Evolutionary conservation across 2,113 vertebrate genomes (phyloP).

Genomic region (Phainopepla nitens): DNA sequence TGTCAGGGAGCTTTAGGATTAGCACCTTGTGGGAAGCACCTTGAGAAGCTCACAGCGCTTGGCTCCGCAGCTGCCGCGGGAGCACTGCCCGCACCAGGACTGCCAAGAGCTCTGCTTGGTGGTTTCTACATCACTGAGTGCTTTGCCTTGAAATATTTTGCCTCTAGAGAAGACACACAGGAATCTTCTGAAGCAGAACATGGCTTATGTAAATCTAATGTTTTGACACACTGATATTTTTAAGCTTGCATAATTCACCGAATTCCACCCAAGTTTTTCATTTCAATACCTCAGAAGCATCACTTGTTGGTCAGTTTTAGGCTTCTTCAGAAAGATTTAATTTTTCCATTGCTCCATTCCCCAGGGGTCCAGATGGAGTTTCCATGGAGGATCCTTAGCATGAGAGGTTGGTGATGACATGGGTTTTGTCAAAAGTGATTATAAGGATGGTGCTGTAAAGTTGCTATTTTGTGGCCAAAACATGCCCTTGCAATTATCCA

Average conservation of each 20-base stretch:
- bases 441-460: not conserved
- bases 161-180: not conserved
- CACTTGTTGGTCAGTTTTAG: not conserved
- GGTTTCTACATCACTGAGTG: not conserved
- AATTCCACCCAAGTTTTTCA: not conserved
- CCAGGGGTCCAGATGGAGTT: not conserved
- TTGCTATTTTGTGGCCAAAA: not conserved
- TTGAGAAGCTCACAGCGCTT: rapidly evolving
- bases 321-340: not conserved
- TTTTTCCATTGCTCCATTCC: not conserved
- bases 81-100: rapidly evolving
- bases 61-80: rapidly evolving
- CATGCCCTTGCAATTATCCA: not conserved
- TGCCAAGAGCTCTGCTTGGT: not conserved
- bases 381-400: not conserved
- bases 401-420: not conserved
- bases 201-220: not conserved
- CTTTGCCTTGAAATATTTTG: not conserved
- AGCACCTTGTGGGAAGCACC: not conserved
- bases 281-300: not conserved
- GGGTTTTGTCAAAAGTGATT: not conserved
- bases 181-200: not conserved
- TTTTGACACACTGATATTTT: not conserved
- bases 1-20: not conserved
- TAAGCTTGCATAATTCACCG: not conserved